Base-by-base conservation (phyloP, 2,797 vertebrate species). In the Thalassophryne amazonica region DNA sequence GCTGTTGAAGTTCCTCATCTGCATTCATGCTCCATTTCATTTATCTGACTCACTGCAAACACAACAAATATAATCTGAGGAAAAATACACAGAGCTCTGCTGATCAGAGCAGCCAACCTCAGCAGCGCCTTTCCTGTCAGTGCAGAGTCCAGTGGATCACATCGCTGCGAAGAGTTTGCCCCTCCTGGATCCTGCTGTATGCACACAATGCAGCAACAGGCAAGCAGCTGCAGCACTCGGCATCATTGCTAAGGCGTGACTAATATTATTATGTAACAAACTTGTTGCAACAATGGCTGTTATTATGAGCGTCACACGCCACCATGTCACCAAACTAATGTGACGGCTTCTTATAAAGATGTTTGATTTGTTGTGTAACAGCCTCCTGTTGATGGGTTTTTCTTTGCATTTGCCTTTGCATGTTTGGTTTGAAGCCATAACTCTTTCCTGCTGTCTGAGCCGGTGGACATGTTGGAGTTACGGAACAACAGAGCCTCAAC, bases 221-320 rank as follows among this genome's bases (percentile, higher is more conserved):
- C 5, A 12, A 54, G 50, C 68, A 55, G 37, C 46, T 63, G 60
- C 62, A 33, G 40, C 14, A 41, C 29, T 63, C 42, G 69, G 50
- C 58, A 35, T 67, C 16, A 30, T 66, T 11, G 39, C 29, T 15
- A 14, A 36, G 9, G 12, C 47, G 49, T 64, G 72, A 82, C 69
- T 76, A 58, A 76, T 42, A 28, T 51, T 24, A 53, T 77, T 72
- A 69, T 40, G 27, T 67, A 79, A 74, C 41, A 34, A 36, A 15
- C 24, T 47, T 11, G 7, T 14, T 38, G 50, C 27, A 49, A 8
- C 20, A 28, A 33, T 32, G 21, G 32, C 38, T 36, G 43, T 31
- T 61, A 18, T 48, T 53, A 48, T 50, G 41, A 14, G 39, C n/a
- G 23, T 36, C 25, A 32, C 27, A 3, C 17, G 16, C 57, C 21